A percentile compares a stretch with the other conserved stretches of the same genome.
phyloP scores from a whole-genome alignment of 2,797 vertebrate species.

The Oreochromis grahami region DNA sequence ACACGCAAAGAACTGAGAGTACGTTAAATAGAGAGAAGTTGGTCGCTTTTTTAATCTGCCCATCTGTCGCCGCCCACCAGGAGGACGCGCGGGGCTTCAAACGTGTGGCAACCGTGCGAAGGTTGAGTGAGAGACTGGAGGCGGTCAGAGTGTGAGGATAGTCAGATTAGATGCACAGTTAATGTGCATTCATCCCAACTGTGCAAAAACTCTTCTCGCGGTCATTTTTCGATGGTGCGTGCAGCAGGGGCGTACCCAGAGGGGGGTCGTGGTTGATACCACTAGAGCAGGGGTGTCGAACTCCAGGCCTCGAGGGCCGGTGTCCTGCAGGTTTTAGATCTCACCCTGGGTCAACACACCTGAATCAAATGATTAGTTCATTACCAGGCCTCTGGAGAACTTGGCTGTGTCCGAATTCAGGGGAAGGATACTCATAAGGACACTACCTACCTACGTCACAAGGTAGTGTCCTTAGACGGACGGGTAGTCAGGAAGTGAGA shows the following conservation, averaged over 20 bases:
- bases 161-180: not conserved
- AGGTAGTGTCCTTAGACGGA: too few relatives aligned
- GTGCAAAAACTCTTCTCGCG: not conserved
- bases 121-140: not conserved
- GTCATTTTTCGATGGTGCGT: not conserved
- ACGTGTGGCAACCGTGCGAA: not conserved
- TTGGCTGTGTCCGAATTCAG: too few relatives aligned
- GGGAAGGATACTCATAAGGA: too few relatives aligned
- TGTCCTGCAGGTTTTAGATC: too few relatives aligned
- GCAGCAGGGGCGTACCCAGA: not conserved
- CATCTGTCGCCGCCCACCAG: not conserved
- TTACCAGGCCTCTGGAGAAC: too few relatives aligned
- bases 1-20: not conserved
- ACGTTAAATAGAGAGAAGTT: not conserved
- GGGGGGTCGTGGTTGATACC: not conserved
- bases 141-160: not conserved
- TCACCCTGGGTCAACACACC: too few relatives aligned
- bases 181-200: not conserved
- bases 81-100: fast-evolving
- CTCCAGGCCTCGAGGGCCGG: too few relatives aligned
- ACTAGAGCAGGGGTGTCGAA: not conserved
- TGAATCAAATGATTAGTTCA: too few relatives aligned
- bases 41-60: not conserved
- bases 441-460: too few relatives aligned
- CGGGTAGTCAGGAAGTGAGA: too few relatives aligned